These are phyloP conservation scores for Geodia barretti DNA, from an alignment of 37 sponge, comb jelly and placozoan species.

Conservation along the genomic window DNA sequence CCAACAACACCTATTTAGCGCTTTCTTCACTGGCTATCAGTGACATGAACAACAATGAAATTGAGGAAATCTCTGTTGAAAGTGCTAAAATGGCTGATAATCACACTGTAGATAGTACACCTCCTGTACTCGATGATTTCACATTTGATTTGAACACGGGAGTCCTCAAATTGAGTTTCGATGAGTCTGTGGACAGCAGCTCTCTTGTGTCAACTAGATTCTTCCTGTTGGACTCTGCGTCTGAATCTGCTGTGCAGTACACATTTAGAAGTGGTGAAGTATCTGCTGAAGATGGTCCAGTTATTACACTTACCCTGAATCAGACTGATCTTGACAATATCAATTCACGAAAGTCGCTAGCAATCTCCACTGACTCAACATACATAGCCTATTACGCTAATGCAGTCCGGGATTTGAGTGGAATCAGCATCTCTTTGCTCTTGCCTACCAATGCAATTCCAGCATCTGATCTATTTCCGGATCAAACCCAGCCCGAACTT, in stretches of 20 bases:
- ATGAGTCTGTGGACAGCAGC: slow-evolving; percentile 61
- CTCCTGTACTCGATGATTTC: slow-evolving; percentile 62
- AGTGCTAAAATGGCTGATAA: slow-evolving; percentile 30
- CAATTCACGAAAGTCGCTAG: slow-evolving; percentile 62
- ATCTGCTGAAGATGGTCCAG: slow-evolving; percentile 44
- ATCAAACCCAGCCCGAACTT: slow-evolving; percentile 57
- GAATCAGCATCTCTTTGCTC: slow-evolving; percentile 41
- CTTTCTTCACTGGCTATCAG: slow-evolving; percentile 40
- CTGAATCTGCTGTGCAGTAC: slow-evolving; percentile 6
- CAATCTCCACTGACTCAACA: slow-evolving; percentile 46
- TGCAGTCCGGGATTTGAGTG: slow-evolving; percentile 69
- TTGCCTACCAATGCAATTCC: slow-evolving; percentile 42
- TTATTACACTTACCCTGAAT: slow-evolving; percentile 52
- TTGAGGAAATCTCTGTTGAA: slow-evolving; percentile 49
- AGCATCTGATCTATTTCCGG: slow-evolving; percentile 43
- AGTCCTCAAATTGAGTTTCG: slow-evolving; percentile 53
- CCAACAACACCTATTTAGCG: slow-evolving; percentile 54
- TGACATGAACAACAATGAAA: slow-evolving; percentile 73
- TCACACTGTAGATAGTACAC: slow-evolving; percentile 52
- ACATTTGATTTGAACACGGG: slow-evolving; percentile 82
- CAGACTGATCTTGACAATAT: slow-evolving; percentile 56
- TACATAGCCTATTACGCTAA: slow-evolving; percentile 50
- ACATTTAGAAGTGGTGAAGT: slow-evolving; percentile 54
- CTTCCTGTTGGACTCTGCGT: slow-evolving; percentile 28
- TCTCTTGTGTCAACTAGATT: slow-evolving; percentile 36